Evolutionary conservation across 2,888 invertebrate species (phyloP), one percentile per base, ranked within the genome.

Genomic region (Panzeria rudis): DNA sequence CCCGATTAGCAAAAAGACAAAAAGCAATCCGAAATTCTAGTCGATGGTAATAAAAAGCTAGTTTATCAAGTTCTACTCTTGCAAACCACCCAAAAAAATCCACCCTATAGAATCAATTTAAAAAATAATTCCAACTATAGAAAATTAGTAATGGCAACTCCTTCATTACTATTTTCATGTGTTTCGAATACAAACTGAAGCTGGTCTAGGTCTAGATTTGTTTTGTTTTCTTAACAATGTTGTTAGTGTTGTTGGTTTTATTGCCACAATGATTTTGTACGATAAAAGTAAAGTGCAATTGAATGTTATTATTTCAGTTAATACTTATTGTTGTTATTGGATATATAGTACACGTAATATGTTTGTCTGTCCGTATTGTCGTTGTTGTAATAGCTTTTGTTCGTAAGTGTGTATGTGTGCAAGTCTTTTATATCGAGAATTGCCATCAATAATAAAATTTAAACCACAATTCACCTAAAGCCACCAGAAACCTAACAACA

Each of bases 381-480:
- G 20, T 89, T 89, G 83, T 87, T 87, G 84, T 83, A 84, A 71
- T 82, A 81, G 35, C 50, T 29, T 44, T 66, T 59, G 44, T 84
- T 35, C 23, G 44, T 13, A 56, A 66, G 56, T 66, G 76, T 78
- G 59, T 77, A 5, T 29, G 29, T 29, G 29, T 29, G 29, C 3
- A 17, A 61, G 61, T 41, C 69, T 85, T 75, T 80, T 71, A 64
- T 86, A 87, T 86, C 87, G 84, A 81, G 83, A 86, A 83, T 84
- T 87, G 84, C 87, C 84, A 86, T 87, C 87, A 87, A 88, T 87
- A 88, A 86, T 83, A 85, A 87, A 87, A 86, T 86, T 72, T 78
- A 82, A 86, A 86, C 87, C 88, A 83, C 86, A 87, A 86, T 87
- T 84, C 84, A 83, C 75, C 85, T 80, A 82, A 77, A 85, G 84